A percentile compares a stretch with the other conserved stretches of the same genome.
phyloP scores from a whole-genome alignment of 2,113 vertebrate species.

The Forbesichthys agassizii region DNA sequence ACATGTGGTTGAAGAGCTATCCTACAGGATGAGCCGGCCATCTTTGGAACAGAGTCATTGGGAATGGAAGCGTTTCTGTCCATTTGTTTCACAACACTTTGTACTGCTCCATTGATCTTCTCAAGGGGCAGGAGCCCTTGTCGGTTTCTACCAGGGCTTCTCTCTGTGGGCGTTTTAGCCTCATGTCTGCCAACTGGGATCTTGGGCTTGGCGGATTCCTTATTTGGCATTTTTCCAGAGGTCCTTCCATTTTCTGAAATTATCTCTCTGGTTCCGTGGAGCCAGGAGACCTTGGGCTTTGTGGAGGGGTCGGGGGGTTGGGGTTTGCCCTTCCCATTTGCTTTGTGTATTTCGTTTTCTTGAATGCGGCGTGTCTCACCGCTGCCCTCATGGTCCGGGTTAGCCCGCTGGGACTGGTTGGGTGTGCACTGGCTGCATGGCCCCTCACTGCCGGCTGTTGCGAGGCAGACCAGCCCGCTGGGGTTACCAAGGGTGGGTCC shows the following conservation, averaged over 20 bases:
- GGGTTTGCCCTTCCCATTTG: conserved; percentile 78
- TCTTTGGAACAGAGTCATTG: conserved; percentile 59
- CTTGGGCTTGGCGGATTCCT: neutral
- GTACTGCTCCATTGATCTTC: conserved; percentile 68
- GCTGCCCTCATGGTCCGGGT: conserved; percentile 62
- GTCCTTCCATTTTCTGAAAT: conserved; percentile 20
- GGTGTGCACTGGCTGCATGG: conserved; percentile 73
- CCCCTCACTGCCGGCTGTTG: conserved; percentile 81
- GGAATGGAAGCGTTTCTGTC: conserved; percentile 53
- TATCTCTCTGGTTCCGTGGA: conserved; percentile 73
- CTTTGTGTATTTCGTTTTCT: conserved; percentile 62
- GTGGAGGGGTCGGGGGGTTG: conserved; percentile 83
- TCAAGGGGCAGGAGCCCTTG: conserved; percentile 43
- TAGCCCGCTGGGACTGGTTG: conserved; percentile 68
- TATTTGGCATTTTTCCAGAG: conserved; percentile 6
- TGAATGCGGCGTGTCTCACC: conserved; percentile 30
- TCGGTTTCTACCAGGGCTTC: conserved; percentile 62
- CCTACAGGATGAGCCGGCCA: conserved; percentile 63
- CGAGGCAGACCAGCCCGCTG: conserved; percentile 63
- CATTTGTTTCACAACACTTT: conserved; percentile 66
- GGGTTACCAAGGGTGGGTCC: conserved; percentile 62
- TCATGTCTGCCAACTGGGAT: neutral
- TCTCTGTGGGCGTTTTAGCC: conserved; percentile 40
- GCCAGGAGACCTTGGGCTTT: conserved; percentile 86
- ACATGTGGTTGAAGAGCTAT: conserved; percentile 70